Evolutionary conservation across 1,140 invertebrate genomes (phyloP).

Genomic region (Listronotus oregonensis): DNA sequence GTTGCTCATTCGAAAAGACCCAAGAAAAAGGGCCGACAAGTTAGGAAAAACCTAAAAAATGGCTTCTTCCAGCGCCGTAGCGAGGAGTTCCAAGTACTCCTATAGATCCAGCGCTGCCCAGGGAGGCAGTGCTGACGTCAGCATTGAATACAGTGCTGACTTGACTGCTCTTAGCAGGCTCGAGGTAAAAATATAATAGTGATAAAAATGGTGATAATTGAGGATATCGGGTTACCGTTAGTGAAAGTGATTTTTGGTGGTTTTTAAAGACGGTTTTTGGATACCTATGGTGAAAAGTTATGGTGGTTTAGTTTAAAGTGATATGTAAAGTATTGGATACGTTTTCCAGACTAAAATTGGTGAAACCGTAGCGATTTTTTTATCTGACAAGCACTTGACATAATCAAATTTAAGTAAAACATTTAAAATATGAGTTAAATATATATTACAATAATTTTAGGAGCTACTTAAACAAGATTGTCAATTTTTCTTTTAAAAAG

Average conservation of each 20-base stretch:
- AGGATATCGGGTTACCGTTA: conserved; percentile 23
- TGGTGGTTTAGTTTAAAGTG: not conserved
- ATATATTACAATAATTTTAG: too few relatives aligned
- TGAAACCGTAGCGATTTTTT: too few relatives aligned
- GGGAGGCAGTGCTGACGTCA: conserved; percentile 81
- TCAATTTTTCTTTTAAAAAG: too few relatives aligned
- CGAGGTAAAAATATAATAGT: conserved; percentile 71
- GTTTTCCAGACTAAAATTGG: not conserved
- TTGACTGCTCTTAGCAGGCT: conserved; percentile 88
- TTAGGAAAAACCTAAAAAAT: conserved; percentile 46
- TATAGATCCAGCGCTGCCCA: conserved; percentile 81
- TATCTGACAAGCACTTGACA: too few relatives aligned
- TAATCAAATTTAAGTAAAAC: too few relatives aligned
- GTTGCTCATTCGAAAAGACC: conserved; percentile 23
- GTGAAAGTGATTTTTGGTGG: conserved; percentile 25
- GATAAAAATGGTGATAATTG: conserved; percentile 29
- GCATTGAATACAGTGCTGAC: conserved; percentile 92
- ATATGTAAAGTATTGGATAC: not conserved
- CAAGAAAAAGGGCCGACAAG: conserved; percentile 22
- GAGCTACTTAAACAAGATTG: too few relatives aligned
- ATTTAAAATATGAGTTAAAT: too few relatives aligned
- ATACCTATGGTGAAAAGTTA: not conserved
- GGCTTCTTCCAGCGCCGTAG: conserved; percentile 68
- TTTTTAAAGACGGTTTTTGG: conserved; percentile 17
- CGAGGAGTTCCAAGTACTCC: conserved; percentile 86